phyloP scores from a whole-genome alignment of 1,140 invertebrate genomes.

The Wiebesia pumilae region DNA sequence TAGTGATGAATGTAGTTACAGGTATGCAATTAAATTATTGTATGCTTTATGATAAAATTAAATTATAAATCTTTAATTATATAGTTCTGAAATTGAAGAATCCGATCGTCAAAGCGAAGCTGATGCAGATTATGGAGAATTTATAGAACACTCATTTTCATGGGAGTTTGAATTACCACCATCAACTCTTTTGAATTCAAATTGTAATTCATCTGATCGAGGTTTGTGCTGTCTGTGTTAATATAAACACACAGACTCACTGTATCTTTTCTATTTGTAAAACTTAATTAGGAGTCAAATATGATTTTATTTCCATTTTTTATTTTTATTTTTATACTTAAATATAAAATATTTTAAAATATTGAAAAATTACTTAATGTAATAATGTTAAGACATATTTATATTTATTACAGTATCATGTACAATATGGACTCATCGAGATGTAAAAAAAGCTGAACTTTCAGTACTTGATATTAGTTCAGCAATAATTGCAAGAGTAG shows the following conservation, averaged over 20 bases:
- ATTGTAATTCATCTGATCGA: constrained; percentile 82
- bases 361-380: not conserved
- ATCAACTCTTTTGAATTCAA: constrained; percentile 83
- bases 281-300: not conserved
- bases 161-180: constrained; percentile 86
- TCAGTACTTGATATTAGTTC: constrained; percentile 96
- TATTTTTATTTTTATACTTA: constrained; percentile 12
- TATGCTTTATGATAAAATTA: not conserved
- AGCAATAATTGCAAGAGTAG: constrained; percentile 91
- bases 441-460: constrained; percentile 93
- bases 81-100: constrained; percentile 82
- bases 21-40: constrained; percentile 62
- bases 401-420: constrained; percentile 84
- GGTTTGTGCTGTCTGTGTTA: constrained; percentile 74
- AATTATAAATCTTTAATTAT: constrained; percentile 51
- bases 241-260: not conserved
- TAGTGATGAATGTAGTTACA: constrained; percentile 88
- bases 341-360: constrained; percentile 22
- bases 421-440: constrained; percentile 93
- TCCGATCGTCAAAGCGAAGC: constrained; percentile 75
- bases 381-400: constrained; percentile 27
- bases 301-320: not conserved
- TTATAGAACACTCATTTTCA: constrained; percentile 78
- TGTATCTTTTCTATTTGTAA: not conserved
- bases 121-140: constrained; percentile 73